Evolutionary conservation across 1,140 invertebrate species (phyloP), one percentile per base, ranked within the genome.

Genomic region (Mesaphorura yosii): DNA sequence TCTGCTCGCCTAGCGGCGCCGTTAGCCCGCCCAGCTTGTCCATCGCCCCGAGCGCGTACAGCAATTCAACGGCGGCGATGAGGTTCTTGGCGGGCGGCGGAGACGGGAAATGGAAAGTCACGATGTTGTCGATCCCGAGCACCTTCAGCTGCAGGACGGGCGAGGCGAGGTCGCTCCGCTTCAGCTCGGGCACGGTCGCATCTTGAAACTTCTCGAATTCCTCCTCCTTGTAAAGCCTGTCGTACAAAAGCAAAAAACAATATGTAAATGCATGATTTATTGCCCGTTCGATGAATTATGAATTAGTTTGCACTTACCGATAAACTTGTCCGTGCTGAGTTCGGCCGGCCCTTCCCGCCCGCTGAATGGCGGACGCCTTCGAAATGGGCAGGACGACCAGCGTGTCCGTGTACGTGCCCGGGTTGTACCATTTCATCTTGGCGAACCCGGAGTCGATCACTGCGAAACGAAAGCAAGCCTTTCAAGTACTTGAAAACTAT

Each of bases 371-470:
- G 14, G 88, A 90, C 7, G 90, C 87, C 73, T 84, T 81, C 2
- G 89, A 91, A 14, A 89, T 76, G 0, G 91, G 85, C 31, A 89
- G 79, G 2, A 88, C 76, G 10, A 91, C 78, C 2, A 98, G 68
- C 46, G 80, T 82, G 67, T 97, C 90, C 12, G 88, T 86, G 20
- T 84, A 82, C 15, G 86, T 83, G 26, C 81, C 76, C 0, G 82
- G 75, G 66, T 95, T 88, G 66, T 85, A 94, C 74, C 87, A 92
- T 27, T 86, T 82, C 45, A 94, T 68, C 74, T 98, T 98, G n/a
- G 93, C 88, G 73, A 93, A 98, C 1, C 95, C 95, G 71, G 87
- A 84, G 68, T 98, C 95, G 47, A 98, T 80, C 41, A 97, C 92
- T 89, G 64, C 28, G 76, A 59, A 61, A 56, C 37, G 57, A 48